Base-by-base conservation (phyloP, 2,797 vertebrate species). In the Cephalopachus bancanus region DNA sequence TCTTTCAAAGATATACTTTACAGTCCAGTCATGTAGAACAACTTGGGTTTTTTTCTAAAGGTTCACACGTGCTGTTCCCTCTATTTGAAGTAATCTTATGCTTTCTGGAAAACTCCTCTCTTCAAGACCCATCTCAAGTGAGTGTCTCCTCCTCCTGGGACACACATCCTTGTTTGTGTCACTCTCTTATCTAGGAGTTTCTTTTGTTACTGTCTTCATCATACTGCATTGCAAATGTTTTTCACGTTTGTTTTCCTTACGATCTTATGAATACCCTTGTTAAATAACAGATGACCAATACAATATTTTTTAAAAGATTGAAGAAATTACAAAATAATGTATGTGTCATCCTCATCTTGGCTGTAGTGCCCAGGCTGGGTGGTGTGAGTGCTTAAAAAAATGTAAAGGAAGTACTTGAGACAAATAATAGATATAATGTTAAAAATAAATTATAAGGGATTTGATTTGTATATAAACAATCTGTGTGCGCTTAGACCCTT, bases 241-340 rank as follows among this genome's bases (percentile, higher is more conserved):
- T 83, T 67, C 20, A 57, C 33, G 28, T 49, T 89, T 87, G 26
- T 57, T 78, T 89, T 89, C 57, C 88, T 96, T 87, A 88, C 28
- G 10, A 62, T 55, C 5, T 44, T n/a, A 20, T 74, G 57, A 89
- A 59, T 78, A 83, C 28, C 9, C 64, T 20, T 86, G 76, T 86
- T 62, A 89, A 88, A 62, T 72, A 88, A 95, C 6, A 64, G 49
- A 78, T 64, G 53, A 91, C 51, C 20, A 87, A 71, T 65, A 62
- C 5, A 69, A 33, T 90, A 79, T 51, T 79, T 95, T 86, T 83
- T 17, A 57, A 88, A 79, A 30, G n/a, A 94, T 88, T 22, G 14
- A 94, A 67, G 72, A 67, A 96, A n/a, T 75, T 72, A 97, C 24
- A 94, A 67, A 84, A 75, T 33, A 83, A 85, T n/a, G 11, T n/a